Conservation (phyloP, 2,113 vertebrate species). For the Larimichthys polyactis region DNA sequence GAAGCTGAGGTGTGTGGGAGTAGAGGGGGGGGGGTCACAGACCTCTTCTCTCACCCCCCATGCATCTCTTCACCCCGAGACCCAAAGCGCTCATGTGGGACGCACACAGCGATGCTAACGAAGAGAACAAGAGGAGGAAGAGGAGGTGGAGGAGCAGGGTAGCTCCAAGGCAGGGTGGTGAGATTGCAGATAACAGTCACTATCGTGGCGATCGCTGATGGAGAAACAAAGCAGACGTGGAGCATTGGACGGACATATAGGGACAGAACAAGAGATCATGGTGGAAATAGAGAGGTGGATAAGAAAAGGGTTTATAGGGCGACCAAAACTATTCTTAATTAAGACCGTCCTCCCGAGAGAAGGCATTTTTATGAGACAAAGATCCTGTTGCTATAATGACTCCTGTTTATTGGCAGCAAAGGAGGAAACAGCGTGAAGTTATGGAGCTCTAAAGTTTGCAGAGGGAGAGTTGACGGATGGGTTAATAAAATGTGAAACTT, state of each 20-base stretch:
- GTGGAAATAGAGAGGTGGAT: not conserved
- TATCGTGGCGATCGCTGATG: constrained; percentile 1
- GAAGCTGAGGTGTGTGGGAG: not conserved
- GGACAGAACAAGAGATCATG: constrained; percentile 10
- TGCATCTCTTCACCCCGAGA: constrained; percentile 15
- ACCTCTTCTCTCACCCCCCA: constrained; percentile 12
- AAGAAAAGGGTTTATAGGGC: too few relatives aligned
- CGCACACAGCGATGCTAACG: constrained; percentile 26
- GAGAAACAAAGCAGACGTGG: constrained; percentile 3
- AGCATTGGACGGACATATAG: not conserved
- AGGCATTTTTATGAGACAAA: not conserved
- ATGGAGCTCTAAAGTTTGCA: too few relatives aligned
- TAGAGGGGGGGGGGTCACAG: constrained; percentile 21
- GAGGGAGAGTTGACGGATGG: too few relatives aligned
- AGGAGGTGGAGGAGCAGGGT: constrained; percentile 5
- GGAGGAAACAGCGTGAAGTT: too few relatives aligned
- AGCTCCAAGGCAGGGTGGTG: constrained; percentile 21
- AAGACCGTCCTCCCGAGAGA: not conserved
- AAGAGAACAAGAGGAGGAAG: constrained; percentile 39
- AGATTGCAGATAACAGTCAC: constrained; percentile 24
- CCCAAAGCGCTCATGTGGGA: constrained; percentile 45
- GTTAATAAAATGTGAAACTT: too few relatives aligned
- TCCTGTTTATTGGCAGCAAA: too few relatives aligned
- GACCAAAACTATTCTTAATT: not conserved
- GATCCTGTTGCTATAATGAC: too few relatives aligned